A percentile compares a stretch with the other conserved stretches of the same genome.
These are phyloP conservation scores for Ailuropoda melanoleuca DNA, from an alignment of 2,113 vertebrate species.

Conservation along the genomic window DNA sequence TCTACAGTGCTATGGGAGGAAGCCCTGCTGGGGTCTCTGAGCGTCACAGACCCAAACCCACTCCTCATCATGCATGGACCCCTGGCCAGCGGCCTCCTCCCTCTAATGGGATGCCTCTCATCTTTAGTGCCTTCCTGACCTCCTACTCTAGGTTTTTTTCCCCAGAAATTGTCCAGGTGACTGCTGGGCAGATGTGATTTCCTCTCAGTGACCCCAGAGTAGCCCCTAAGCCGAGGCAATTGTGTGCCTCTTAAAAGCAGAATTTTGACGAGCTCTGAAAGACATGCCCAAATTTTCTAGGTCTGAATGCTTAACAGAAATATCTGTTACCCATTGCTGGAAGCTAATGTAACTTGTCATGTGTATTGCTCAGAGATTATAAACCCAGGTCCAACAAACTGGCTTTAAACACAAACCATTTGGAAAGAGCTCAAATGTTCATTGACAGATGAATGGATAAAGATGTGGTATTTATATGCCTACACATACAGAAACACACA, in stretches of 20 bases:
- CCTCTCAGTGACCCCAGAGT: not conserved
- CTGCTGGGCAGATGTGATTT: not conserved
- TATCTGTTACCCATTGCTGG: rapidly evolving
- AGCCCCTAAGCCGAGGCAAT: not conserved
- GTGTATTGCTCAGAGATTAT: not conserved
- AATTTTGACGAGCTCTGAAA: not conserved
- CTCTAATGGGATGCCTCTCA: not conserved
- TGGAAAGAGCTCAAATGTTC: not conserved
- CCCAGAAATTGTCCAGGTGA: not conserved
- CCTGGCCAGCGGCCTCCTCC: rapidly evolving
- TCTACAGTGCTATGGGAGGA: not conserved
- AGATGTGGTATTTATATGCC: not conserved
- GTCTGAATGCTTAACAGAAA: not conserved
- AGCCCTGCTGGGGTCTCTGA: not conserved
- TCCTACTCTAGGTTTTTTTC: not conserved
- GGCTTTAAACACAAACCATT: not conserved
- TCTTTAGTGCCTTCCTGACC: not conserved
- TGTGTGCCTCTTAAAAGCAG: not conserved
- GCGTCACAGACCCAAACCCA: too few species aligned
- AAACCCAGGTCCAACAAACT: not conserved
- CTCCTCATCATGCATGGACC: rapidly evolving
- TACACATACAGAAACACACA: not conserved
- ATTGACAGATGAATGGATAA: not conserved
- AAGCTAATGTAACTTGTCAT: not conserved
- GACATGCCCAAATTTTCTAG: not conserved